Evolutionary conservation across 2,113 vertebrate genomes (phyloP), one percentile per base, ranked within the genome.

Genomic region (Sander lucioperca): DNA sequence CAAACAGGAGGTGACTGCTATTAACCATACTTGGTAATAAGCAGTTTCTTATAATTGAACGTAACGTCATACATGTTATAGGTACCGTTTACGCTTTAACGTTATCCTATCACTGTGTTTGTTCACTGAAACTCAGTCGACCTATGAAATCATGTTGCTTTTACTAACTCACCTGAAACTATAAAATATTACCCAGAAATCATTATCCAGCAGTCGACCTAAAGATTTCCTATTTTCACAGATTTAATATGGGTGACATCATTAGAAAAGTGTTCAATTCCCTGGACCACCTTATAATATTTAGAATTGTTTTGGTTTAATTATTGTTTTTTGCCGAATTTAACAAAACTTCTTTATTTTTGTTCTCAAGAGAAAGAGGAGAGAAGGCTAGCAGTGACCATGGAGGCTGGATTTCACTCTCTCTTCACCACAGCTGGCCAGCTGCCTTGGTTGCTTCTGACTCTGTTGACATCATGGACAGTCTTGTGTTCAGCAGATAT

Each of bases 401-500:
- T 93, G 94, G 86, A 79, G 71, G 69, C 67, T 68, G 47, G 61
- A 58, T 74, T 71, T 79, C 82, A 72, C 66, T 51, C 63, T 74
- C 27, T 68, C 57, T 54, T 59, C 68, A 39, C 72, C 53, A 68
- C 81, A 77, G 59, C 79, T 84, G 81, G 48, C 65, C 75, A 76
- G 61, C 70, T 80, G 73, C 83, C 58, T 25, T 85, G 78, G 74
- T 70, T 83, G 57, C 51, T 95, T 51, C 77, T 95, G 43, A 74
- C 86, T 61, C 74, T 93, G 51, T 79, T 92, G n/a, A 76, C 80
- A 61, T 76, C 88, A 1, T 90, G 91, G 88, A 88, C 82, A 48
- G 84, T 88, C 69, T 30, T 92, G 36, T 84, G 81, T 77, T 92
- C 93, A 51, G 88, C 91, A 58, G 92, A 95, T 50, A 43, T 91